Evolutionary conservation across 2,888 invertebrate species (phyloP).

Genomic region (Zaprionus lineosus): DNA sequence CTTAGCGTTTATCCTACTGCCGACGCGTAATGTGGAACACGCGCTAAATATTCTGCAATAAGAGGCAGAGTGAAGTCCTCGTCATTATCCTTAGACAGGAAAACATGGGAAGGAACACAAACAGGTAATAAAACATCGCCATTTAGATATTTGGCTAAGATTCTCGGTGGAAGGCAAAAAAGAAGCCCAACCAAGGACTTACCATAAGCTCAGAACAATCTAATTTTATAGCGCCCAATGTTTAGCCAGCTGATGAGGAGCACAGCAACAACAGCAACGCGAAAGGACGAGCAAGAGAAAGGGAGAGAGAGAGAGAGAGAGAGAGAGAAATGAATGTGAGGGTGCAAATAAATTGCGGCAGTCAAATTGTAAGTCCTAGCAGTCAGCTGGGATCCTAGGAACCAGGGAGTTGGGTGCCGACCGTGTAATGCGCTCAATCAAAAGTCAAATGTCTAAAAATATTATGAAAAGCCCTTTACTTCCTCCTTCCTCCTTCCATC

Average conservation of each 20-base stretch:
- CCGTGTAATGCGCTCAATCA: slow-evolving; percentile 77
- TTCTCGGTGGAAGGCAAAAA: slow-evolving; percentile 71
- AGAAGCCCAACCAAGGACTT: slow-evolving; percentile 42
- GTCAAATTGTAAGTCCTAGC: slow-evolving; percentile 66
- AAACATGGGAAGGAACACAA: slow-evolving; percentile 29
- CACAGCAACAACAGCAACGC: slow-evolving; percentile 27
- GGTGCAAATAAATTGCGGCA: slow-evolving; percentile 69
- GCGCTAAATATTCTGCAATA: slow-evolving; percentile 53
- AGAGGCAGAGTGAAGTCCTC: background rate
- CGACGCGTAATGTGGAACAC: slow-evolving; percentile 61
- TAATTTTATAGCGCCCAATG: slow-evolving; percentile 68
- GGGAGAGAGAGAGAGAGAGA: background rate
- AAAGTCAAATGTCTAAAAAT: slow-evolving; percentile 79
- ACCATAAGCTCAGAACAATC: slow-evolving; percentile 73
- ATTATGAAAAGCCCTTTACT: slow-evolving; percentile 75
- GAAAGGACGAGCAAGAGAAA: slow-evolving; percentile 2
- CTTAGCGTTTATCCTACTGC: slow-evolving; percentile 25
- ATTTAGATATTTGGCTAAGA: slow-evolving; percentile 74
- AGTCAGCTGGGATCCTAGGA: background rate
- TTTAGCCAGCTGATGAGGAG: slow-evolving; percentile 39
- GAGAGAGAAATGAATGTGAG: background rate
- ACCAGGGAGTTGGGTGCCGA: background rate
- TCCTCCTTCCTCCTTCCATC: background rate
- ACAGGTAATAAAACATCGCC: slow-evolving; percentile 74
- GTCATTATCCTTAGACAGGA: background rate